Evolutionary conservation across 2,888 invertebrate genomes (phyloP), one percentile per base, ranked within the genome.

Genomic region (Barypeithes pellucidus): DNA sequence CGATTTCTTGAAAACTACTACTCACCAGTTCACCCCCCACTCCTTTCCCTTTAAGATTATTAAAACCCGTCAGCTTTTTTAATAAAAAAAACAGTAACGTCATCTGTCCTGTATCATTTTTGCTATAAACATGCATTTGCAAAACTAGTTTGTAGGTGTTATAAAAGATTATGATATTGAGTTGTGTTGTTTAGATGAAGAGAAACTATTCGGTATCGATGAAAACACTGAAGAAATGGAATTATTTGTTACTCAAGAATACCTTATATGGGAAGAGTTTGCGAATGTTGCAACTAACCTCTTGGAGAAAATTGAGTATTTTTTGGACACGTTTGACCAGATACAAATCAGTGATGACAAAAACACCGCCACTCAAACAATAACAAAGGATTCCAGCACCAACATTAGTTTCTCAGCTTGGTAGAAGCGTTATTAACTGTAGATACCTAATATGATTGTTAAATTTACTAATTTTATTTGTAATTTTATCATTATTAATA

Each of bases 271-370:
- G 94, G 94, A 94, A 83, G 92, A 93, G 80, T 91, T 94, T 80
- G 91, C 92, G 1, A 88, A 89, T 16, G 93, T 94, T 0, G 94
- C 93, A 0, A 90, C 93, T 45, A 93, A 94, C 79, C 85, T 94
- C 72, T 82, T 94, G 75, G 93, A 93, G 81, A 89, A 89, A 79
- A 87, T 92, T 29, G 88, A 90, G 78, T 83, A 85, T 72, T 87
- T 86, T 77, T 78, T 87, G 43, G 86, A 87, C 54, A 83, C 83
- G 3, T 82, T 84, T 62, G 85, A 85, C 68, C 83, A 84, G 75
- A 79, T 84, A 14, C 80, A 83, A 73, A 75, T 81, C 54, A 81
- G 81, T 60, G 75, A 78, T 29, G 78, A 78, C 57, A 78, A 52
- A 54, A 62, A 61, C 75, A 71, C 20, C 1, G 12, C 3, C 12